Base-by-base conservation (phyloP, 2,797 vertebrate species). In the Apogon talboti region DNA sequence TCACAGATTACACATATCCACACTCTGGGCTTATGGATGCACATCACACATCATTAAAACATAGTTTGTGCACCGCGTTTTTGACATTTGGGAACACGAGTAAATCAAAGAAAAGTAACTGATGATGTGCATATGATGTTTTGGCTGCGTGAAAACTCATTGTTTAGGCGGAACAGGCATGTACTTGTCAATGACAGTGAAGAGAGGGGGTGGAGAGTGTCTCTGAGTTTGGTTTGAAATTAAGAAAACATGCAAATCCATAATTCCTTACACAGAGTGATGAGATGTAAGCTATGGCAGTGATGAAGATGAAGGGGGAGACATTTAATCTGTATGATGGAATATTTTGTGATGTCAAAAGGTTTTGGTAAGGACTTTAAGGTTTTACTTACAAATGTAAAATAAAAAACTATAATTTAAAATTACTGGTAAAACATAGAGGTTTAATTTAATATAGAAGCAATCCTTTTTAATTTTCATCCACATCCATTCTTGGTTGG, bases 211-310 rank as follows among this genome's bases (percentile, higher is more conserved):
- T 11, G 12, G 7, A 33, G 24, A 28, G 37, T 61, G 62, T 79
- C 65, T 77, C 76, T 65, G 81, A 79, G 79, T 84, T 81, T 49
- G 71, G 59, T 67, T 78, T 81, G 52, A 68, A 82, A 81, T 72
- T 50, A 75, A 37, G 30, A 50, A 52, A 87, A 85, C 66, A 82
- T 76, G 77, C 71, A 86, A 86, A 85, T 87, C 79, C 76, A 88
- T 73, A 83, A 85, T 83, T 82, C 85, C 84, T 68, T 38, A 11
- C 1, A n/a, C 59, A 67, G 66, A 86, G 73, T 55, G 74, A 81
- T 54, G 63, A 64, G 54, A 78, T 74, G 52, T 54, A 44, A 7
- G 1, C 12, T 47, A 62, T 38, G 43, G 56, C 40, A 66, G 5
- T 49, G 43, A 46, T 30, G 7, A 28, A 9, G 43, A 6, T 44